These are phyloP conservation scores for Brachionus asplanchnoidis DNA, from an alignment of 1,140 invertebrate genomes.

Conservation along the genomic window DNA sequence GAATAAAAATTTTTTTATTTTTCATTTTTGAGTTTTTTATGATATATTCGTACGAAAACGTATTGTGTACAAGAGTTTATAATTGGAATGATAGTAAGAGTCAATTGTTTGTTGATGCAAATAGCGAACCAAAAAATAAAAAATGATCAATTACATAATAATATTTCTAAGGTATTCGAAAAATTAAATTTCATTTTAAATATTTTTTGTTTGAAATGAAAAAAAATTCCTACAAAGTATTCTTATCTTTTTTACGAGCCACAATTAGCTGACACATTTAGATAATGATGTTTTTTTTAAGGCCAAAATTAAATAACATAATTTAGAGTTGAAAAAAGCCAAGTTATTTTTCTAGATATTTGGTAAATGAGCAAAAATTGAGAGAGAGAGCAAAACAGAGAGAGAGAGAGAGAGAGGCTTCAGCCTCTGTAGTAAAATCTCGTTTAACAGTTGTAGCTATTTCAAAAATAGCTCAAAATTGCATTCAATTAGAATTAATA, in stretches of 20 bases:
- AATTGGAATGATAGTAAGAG: neutral
- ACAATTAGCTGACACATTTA: neutral
- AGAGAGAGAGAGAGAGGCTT: neutral
- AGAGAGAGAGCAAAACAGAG: neutral
- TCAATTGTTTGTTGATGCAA: constrained; percentile 1
- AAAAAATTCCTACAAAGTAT: neutral
- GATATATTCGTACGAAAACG: neutral
- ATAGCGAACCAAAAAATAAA: neutral
- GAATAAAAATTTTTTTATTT: neutral
- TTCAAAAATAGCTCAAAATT: neutral
- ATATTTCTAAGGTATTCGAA: neutral
- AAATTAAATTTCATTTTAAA: neutral
- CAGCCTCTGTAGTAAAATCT: neutral
- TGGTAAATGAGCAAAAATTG: neutral
- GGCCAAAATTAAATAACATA: neutral
- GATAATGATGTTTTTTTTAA: neutral
- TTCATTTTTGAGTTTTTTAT: neutral
- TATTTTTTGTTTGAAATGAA: neutral
- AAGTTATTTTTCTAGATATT: neutral
- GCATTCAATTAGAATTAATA: constrained; percentile 4
- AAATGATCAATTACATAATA: neutral
- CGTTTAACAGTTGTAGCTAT: neutral
- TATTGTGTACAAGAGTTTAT: neutral
- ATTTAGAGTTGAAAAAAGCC: neutral
- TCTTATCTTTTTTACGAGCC: neutral